Conservation (phyloP, 2,797 vertebrate species). For the Liasis olivaceus region DNA sequence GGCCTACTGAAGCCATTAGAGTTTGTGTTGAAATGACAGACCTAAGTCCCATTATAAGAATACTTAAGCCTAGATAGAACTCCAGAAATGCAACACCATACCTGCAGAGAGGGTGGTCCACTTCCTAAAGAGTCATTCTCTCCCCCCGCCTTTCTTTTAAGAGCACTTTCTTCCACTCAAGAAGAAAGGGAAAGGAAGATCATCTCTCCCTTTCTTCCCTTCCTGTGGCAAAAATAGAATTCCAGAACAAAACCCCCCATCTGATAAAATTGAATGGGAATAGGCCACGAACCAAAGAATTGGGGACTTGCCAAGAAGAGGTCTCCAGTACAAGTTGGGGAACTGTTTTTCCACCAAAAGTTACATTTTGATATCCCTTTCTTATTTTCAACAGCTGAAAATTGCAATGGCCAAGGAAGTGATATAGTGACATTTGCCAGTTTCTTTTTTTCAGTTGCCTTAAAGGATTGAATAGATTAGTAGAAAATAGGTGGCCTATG, state of each 20-base stretch:
- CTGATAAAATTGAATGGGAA: too few relatives aligned
- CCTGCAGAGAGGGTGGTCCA: background rate
- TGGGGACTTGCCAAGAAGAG: background rate
- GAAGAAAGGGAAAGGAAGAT: background rate
- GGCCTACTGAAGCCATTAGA: background rate
- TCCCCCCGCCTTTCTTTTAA: background rate
- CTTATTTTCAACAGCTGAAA: background rate
- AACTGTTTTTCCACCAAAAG: background rate
- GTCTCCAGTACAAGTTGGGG: background rate
- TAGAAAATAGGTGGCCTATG: background rate
- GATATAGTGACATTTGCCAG: background rate
- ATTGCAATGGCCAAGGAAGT: background rate
- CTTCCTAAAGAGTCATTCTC: background rate
- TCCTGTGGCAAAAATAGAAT: background rate
- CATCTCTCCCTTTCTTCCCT: background rate
- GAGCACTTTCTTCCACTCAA: background rate
- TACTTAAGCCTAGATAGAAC: background rate
- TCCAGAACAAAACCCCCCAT: background rate
- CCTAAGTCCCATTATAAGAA: background rate
- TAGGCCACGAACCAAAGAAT: background rate
- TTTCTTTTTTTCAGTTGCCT: background rate
- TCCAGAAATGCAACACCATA: background rate
- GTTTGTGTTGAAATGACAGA: background rate
- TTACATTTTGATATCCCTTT: background rate
- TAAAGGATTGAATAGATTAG: background rate